Percentiles rank a stretch among this genome's conserved stretches.
Evolutionary conservation across 2,113 vertebrate species (phyloP).

Genomic region (Chamaetylas fuelleborni): DNA sequence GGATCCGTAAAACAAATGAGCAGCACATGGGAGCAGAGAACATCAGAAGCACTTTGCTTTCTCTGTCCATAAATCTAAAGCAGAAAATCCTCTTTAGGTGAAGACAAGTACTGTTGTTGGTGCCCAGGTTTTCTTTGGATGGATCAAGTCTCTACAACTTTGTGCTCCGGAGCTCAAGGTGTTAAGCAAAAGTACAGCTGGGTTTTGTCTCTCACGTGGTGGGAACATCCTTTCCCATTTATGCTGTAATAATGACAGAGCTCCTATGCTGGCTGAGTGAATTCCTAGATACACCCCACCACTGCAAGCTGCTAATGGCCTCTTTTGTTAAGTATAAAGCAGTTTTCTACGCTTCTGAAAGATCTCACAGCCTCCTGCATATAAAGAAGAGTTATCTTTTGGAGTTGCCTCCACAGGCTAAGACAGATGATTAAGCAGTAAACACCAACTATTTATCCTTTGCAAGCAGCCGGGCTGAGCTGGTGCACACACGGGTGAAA

Average conservation of each 20-base stretch:
- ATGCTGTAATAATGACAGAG: not conserved
- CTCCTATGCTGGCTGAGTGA: not conserved
- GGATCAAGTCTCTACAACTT: not conserved
- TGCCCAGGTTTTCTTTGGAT: not conserved
- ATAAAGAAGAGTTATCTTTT: not conserved
- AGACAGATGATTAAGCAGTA: not conserved
- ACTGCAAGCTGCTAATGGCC: not conserved
- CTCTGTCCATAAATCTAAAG: not conserved
- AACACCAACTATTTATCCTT: not conserved
- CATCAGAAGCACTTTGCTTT: not conserved
- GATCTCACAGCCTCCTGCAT: not conserved
- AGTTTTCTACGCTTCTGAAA: not conserved
- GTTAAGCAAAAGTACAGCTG: not conserved
- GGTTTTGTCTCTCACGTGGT: not conserved
- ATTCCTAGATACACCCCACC: not conserved
- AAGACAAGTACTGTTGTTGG: not conserved
- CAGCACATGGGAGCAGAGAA: not conserved
- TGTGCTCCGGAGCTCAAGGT: not conserved
- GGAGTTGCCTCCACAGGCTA: not conserved
- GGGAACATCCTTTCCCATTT: not conserved
- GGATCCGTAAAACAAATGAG: not conserved
- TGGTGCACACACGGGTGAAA: not conserved
- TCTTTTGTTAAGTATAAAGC: not conserved
- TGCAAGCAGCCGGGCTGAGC: not conserved
- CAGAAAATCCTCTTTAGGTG: not conserved